Percentiles rank a stretch among this genome's conserved stretches.
phyloP scores from a whole-genome alignment of 2,113 vertebrate genomes.

The Sceloporus undulatus region DNA sequence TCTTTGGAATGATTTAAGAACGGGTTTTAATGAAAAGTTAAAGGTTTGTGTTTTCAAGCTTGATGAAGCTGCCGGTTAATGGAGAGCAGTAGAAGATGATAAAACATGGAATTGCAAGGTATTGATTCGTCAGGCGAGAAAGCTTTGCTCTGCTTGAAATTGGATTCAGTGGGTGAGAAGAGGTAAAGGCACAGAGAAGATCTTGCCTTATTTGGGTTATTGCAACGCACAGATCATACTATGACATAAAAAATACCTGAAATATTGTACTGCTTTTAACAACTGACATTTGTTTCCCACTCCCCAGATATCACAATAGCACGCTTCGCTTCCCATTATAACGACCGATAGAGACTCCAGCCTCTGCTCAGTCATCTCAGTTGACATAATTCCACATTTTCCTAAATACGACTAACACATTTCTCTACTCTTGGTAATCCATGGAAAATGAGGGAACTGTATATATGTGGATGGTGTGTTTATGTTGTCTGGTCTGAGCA shows the following conservation, averaged over 20 bases:
- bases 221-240: neutral
- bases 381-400: slow-evolving; percentile 76
- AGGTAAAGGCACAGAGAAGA: neutral
- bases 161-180: neutral
- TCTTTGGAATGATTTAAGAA: neutral
- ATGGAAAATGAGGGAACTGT: too few relatives aligned
- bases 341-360: slow-evolving; percentile 96
- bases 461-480: too few relatives aligned
- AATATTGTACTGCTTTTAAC: neutral
- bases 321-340: slow-evolving; percentile 88
- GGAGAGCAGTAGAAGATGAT: neutral
- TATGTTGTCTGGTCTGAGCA: too few relatives aligned
- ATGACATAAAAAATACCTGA: neutral
- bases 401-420: too few relatives aligned
- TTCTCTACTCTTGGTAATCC: too few relatives aligned
- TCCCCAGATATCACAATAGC: slow-evolving; percentile 91
- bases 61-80: neutral
- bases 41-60: neutral
- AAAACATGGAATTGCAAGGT: neutral
- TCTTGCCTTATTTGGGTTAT: neutral
- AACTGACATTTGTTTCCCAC: neutral
- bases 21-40: neutral
- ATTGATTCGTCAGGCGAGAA: neutral
- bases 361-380: slow-evolving; percentile 96
- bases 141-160: neutral